Conservation (phyloP, 2,888 invertebrate species). For the Oeneis ivallda region DNA sequence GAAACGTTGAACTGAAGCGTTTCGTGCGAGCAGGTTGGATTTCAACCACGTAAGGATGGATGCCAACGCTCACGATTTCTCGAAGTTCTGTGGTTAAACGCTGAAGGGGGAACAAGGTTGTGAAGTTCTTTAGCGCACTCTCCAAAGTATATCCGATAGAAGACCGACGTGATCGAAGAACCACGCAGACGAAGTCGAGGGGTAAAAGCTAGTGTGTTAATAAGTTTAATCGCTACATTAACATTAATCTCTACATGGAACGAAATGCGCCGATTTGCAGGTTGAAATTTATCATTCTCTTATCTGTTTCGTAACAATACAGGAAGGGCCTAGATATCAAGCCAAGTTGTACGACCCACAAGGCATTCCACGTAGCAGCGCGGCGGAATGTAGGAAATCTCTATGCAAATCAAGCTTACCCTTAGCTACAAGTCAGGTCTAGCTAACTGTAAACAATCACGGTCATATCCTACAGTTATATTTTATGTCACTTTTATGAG, state of each 20-base stretch:
- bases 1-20: no score
- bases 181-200: no score
- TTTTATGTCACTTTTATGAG: slow-evolving; percentile 1
- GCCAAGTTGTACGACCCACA: slow-evolving; percentile 29
- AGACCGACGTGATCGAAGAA: no score
- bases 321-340: slow-evolving; percentile 38
- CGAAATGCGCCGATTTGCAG: slow-evolving; percentile 25
- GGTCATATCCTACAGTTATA: slow-evolving; percentile 22
- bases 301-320: slow-evolving; percentile 48
- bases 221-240: neutral
- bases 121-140: no score
- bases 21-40: no score
- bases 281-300: slow-evolving; percentile 22
- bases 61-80: no score
- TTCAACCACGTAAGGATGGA: no score
- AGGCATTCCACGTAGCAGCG: slow-evolving; percentile 36
- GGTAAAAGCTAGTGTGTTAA: no score
- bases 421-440: slow-evolving; percentile 10
- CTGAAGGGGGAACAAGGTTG: no score
- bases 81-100: no score
- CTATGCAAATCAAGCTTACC: slow-evolving; percentile 31
- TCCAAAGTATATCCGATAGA: no score
- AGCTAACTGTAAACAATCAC: slow-evolving; percentile 23
- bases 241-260: slow-evolving; percentile 18
- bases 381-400: slow-evolving; percentile 34